Evolutionary conservation across 2,113 vertebrate species (phyloP).

Genomic region (Eretmochelys imbricata): DNA sequence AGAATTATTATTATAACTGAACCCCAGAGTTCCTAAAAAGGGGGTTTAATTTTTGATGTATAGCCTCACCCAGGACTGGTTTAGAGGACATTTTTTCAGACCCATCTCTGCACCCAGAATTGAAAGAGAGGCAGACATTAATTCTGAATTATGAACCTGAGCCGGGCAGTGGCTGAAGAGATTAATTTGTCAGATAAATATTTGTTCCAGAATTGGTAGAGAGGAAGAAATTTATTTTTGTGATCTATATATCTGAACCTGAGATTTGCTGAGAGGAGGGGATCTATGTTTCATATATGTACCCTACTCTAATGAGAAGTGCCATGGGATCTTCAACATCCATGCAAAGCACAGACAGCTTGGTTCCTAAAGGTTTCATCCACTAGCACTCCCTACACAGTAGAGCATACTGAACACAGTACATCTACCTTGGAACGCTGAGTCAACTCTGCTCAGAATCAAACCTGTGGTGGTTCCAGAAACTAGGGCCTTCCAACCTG

Average conservation of each 20-base stretch:
- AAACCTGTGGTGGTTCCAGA: not conserved
- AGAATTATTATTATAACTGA: conserved; percentile 9
- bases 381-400: not conserved
- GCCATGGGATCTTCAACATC: conserved; percentile 60
- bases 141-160: not conserved
- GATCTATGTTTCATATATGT: not conserved
- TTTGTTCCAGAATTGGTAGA: not conserved
- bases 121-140: not conserved
- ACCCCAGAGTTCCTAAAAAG: not conserved
- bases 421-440: not conserved
- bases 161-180: not conserved
- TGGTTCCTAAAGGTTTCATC: not conserved
- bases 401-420: not conserved
- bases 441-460: not conserved
- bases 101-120: not conserved
- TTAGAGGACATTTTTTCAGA: conserved; percentile 11
- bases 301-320: conserved; percentile 13
- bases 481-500: not conserved
- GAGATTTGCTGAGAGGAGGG: not conserved
- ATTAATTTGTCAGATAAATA: not conserved
- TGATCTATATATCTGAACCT: not conserved
- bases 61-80: not conserved
- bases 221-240: conserved; percentile 4
- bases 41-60: not conserved
- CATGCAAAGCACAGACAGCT: conserved; percentile 25